Conservation (phyloP, 2,888 invertebrate genomes). For the Agapostemon virescens region DNA sequence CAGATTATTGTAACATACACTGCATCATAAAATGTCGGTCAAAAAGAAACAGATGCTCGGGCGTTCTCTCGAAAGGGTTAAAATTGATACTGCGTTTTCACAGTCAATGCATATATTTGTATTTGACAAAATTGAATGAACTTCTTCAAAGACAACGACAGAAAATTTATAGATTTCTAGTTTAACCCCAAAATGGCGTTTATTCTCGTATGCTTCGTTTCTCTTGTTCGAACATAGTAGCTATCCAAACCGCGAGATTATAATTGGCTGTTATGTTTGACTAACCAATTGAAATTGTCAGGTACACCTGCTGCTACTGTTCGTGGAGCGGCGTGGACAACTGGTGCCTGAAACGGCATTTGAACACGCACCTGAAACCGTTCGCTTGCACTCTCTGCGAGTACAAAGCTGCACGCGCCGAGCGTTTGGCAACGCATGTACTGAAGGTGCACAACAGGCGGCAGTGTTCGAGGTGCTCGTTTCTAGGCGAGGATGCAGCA, state of each 20-base stretch:
- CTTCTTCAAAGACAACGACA: not conserved
- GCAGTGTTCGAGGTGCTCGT: slow-evolving; percentile 93
- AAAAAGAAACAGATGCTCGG: too few species aligned
- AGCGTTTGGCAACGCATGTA: slow-evolving; percentile 93
- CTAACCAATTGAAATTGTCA: slow-evolving; percentile 41
- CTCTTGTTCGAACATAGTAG: too few species aligned
- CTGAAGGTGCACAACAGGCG: slow-evolving; percentile 95
- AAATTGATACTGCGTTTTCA: too few species aligned
- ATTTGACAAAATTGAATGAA: not conserved
- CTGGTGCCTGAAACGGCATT: slow-evolving; percentile 95
- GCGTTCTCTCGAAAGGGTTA: too few species aligned
- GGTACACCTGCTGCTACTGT: slow-evolving; percentile 94
- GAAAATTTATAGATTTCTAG: not conserved
- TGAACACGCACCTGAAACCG: slow-evolving; percentile 95
- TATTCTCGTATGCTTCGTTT: not conserved
- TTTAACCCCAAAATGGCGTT: not conserved
- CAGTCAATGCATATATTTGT: too few species aligned
- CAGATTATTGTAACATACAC: too few species aligned
- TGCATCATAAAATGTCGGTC: too few species aligned
- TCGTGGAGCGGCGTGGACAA: slow-evolving; percentile 96
- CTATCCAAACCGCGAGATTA: not conserved
- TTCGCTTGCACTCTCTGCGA: slow-evolving; percentile 95
- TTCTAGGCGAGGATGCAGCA: slow-evolving; percentile 91
- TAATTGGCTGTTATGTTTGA: not conserved
- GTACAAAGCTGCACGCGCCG: slow-evolving; percentile 95